Percentiles rank a stretch among this genome's conserved stretches.
These are phyloP conservation scores for Benitochromis conjunctus DNA, from an alignment of 2,113 vertebrate species.

Conservation along the genomic window DNA sequence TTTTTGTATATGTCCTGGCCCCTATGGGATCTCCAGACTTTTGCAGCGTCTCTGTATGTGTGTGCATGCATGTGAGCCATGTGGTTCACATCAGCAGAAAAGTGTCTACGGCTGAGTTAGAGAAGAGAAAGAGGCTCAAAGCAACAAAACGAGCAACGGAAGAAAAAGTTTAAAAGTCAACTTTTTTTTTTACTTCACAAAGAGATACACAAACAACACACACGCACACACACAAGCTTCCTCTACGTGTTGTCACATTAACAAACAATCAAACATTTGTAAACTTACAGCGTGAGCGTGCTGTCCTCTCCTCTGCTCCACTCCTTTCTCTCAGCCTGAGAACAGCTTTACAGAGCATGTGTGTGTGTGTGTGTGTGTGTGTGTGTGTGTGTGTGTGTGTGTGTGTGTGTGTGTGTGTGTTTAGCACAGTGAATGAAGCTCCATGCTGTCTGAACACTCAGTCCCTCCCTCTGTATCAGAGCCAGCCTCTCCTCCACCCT, in stretches of 20 bases:
- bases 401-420: slow-evolving; percentile 56
- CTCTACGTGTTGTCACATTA: background rate
- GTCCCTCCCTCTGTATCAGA: slow-evolving; percentile 48
- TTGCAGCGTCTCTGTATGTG: slow-evolving; percentile 12
- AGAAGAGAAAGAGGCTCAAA: slow-evolving; percentile 5
- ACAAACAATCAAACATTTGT: background rate
- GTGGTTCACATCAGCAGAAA: slow-evolving; percentile 57
- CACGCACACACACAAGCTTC: background rate
- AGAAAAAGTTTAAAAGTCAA: background rate
- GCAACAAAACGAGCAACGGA: background rate
- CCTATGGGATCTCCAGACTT: slow-evolving; percentile 14
- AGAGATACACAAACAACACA: background rate
- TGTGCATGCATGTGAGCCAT: slow-evolving; percentile 13
- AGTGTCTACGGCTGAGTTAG: background rate
- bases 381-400: slow-evolving; percentile 57
- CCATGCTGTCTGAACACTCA: slow-evolving; percentile 60
- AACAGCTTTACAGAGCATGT: slow-evolving; percentile 27
- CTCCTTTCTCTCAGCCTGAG: slow-evolving; percentile 44
- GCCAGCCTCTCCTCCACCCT: slow-evolving; percentile 62
- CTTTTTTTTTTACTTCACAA: background rate
- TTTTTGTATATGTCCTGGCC: slow-evolving; percentile 9
- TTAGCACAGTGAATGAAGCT: slow-evolving; percentile 68
- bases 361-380: slow-evolving; percentile 42
- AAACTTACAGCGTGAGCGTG: slow-evolving; percentile 47
- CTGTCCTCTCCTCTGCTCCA: slow-evolving; percentile 30